A percentile compares a stretch with the other conserved stretches of the same genome.
These are phyloP conservation scores for Python bivittatus DNA, from an alignment of 2,113 vertebrate species.

Conservation along the genomic window DNA sequence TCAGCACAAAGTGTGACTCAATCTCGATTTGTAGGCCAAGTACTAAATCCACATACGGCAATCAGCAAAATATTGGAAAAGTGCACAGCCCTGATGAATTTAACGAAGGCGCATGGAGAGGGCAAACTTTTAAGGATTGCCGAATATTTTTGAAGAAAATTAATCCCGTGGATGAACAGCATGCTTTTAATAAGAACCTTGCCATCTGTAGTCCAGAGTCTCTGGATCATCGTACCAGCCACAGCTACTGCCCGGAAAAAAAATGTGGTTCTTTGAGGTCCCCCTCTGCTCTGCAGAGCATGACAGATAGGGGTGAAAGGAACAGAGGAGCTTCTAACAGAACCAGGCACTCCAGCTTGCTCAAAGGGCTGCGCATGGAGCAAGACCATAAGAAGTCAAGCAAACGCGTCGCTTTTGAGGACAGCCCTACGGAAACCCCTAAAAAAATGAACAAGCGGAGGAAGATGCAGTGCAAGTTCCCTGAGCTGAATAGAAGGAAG, in stretches of 20 bases:
- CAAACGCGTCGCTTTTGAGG: conserved; percentile 59
- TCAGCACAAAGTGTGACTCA: conserved; percentile 61
- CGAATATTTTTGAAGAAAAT: conserved; percentile 95
- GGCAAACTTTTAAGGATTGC: conserved; percentile 89
- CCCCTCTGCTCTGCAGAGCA: conserved; percentile 64
- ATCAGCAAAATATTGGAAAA: conserved; percentile 65
- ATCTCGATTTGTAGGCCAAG: conserved; percentile 61
- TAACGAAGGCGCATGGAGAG: conserved; percentile 82
- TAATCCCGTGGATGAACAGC: conserved; percentile 82
- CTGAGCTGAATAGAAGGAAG: conserved; percentile 80
- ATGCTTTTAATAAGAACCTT: conserved; percentile 70
- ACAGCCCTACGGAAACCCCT: conserved; percentile 63
- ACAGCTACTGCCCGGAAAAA: conserved; percentile 62
- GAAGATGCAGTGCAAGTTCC: conserved; percentile 74
- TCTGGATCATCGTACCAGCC: conserved; percentile 59
- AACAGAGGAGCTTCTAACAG: conserved; percentile 60
- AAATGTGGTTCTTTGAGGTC: conserved; percentile 72
- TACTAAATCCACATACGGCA: conserved; percentile 58
- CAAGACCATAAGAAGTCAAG: conserved; percentile 65
- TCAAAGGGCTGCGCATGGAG: conserved; percentile 54
- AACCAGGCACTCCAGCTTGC: conserved; percentile 57
- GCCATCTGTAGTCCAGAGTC: conserved; percentile 69
- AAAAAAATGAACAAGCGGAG: conserved; percentile 78
- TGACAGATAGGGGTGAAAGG: conserved; percentile 58
- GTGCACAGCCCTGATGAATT: conserved; percentile 72